phyloP scores from a whole-genome alignment of 1,140 invertebrate species.

The Macrobrachium rosenbergii region DNA sequence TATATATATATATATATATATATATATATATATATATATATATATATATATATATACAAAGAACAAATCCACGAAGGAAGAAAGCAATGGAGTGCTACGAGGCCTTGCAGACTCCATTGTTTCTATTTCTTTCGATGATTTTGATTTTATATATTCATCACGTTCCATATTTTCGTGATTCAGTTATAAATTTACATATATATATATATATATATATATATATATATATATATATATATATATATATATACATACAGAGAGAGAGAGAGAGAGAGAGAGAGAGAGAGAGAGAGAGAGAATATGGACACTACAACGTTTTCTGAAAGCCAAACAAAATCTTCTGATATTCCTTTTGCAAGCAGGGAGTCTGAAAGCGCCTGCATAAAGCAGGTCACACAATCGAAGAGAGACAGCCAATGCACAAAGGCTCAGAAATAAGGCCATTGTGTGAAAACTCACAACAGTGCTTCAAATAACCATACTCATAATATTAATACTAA shows the following conservation, averaged over 20 bases:
- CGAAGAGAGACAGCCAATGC: neutral
- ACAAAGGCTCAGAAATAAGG: neutral
- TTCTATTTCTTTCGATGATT: neutral
- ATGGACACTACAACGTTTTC: neutral
- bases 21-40: too few species aligned
- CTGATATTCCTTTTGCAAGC: too few species aligned
- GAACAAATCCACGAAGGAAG: too few species aligned
- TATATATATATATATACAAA: constrained; percentile 3
- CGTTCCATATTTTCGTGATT: neutral
- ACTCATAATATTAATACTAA: too few species aligned
- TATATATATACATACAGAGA: neutral
- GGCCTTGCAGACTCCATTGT: too few species aligned
- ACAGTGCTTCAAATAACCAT: neutral
- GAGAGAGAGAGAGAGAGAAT: constrained; percentile 27
- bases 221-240: neutral
- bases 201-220: constrained; percentile 1
- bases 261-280: constrained; percentile 37
- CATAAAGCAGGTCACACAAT: neutral
- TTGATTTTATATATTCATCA: neutral
- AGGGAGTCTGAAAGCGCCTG: neutral
- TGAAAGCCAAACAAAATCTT: neutral
- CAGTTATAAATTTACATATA: neutral
- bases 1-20: too few species aligned
- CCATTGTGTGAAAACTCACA: neutral
- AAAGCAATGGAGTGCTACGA: too few species aligned